These are phyloP conservation scores for Coptodon bakossiorum DNA, from an alignment of 2,113 vertebrate genomes.

Conservation along the genomic window DNA sequence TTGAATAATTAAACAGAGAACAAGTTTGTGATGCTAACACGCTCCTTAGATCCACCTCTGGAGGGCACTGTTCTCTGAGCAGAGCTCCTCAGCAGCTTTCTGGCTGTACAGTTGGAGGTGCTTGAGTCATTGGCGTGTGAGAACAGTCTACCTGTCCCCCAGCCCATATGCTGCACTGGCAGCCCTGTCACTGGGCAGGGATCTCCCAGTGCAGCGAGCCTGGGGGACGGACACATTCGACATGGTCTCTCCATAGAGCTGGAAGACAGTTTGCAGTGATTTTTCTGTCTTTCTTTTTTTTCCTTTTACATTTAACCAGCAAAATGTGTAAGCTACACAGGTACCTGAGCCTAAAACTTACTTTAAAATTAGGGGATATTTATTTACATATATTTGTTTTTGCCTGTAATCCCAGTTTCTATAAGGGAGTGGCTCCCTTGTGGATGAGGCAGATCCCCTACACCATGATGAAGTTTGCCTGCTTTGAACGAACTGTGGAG, in stretches of 20 bases:
- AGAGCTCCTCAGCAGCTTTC: conserved; percentile 80
- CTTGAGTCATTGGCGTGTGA: conserved; percentile 98
- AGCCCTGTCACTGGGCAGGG: conserved; percentile 5
- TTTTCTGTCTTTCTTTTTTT: rapidly evolving
- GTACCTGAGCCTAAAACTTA: background rate
- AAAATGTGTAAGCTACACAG: background rate
- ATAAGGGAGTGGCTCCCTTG: conserved; percentile 93
- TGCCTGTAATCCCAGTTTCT: conserved; percentile 77
- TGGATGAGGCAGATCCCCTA: conserved; percentile 99
- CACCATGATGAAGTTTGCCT: conserved; percentile 99
- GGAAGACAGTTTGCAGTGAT: background rate
- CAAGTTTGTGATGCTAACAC: conserved; percentile 54
- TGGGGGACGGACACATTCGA: conserved; percentile 34
- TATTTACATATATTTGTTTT: background rate
- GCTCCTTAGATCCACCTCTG: conserved; percentile 97
- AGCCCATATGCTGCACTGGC: conserved; percentile 59
- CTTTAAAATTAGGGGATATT: background rate
- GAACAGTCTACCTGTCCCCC: conserved; percentile 83
- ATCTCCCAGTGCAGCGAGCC: conserved; percentile 31
- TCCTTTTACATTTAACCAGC: background rate
- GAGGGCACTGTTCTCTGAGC: conserved; percentile 74
- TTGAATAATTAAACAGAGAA: background rate
- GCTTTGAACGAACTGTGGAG: conserved; percentile 98
- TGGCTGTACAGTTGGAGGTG: conserved; percentile 90
- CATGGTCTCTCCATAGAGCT: background rate